Evolutionary conservation across 1,140 invertebrate species (phyloP).

Genomic region (Sycobia sp.): DNA sequence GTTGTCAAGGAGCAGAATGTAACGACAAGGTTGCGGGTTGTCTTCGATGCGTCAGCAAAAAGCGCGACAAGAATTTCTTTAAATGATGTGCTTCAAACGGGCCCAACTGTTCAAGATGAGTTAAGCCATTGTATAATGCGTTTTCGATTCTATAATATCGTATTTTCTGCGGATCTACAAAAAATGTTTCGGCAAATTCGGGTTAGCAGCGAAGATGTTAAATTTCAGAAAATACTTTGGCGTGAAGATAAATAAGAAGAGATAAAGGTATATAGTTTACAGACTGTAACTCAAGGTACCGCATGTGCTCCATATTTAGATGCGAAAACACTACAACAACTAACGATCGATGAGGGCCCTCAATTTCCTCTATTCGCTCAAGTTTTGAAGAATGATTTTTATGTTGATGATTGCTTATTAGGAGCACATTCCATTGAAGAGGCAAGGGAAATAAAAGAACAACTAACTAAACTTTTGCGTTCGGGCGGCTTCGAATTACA

Average conservation of each 20-base stretch:
- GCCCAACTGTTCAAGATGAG: neutral
- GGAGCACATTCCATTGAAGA: neutral
- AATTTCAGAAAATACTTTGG: constrained; percentile 9
- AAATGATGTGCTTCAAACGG: neutral
- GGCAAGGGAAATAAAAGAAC: neutral
- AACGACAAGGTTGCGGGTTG: constrained; percentile 5
- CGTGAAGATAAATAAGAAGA: neutral
- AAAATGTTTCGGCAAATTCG: constrained; percentile 2
- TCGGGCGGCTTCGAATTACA: constrained; percentile 9
- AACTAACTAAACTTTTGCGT: neutral
- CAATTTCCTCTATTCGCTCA: constrained; percentile 29
- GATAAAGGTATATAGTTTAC: neutral
- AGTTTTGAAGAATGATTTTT: constrained; percentile 8
- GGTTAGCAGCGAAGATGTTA: neutral
- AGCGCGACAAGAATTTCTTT: neutral
- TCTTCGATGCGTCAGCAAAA: too few relatives aligned
- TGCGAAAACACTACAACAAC: constrained; percentile 36
- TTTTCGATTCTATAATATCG: neutral
- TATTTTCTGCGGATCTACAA: neutral
- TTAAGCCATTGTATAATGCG: neutral
- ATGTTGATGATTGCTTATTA: constrained; percentile 20
- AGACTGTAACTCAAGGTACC: constrained; percentile 22
- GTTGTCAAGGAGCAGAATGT: neutral
- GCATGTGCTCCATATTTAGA: constrained; percentile 12
- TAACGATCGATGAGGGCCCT: constrained; percentile 42